Evolutionary conservation across 2,113 vertebrate species (phyloP), one percentile per base, ranked within the genome.

Genomic region (Sturnus vulgaris): DNA sequence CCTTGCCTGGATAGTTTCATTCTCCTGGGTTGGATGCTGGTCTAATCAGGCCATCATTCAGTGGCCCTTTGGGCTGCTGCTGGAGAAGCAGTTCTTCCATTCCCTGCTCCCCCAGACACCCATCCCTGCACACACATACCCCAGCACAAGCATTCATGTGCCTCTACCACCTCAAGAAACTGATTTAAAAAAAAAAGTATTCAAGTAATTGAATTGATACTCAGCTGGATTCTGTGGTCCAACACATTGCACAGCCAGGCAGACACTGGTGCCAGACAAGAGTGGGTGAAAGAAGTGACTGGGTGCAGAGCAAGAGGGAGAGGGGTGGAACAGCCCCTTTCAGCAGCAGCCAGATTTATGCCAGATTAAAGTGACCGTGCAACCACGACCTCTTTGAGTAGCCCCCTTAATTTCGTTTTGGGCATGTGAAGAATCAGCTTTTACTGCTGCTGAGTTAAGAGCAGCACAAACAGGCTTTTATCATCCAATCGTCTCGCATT

Each of bases 341-440:
- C 95, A 95, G 94, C 92, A 92, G 94, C 90, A 73, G 92, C 88
- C 96, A 92, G 86, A 92, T 77, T 93, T 70, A 88, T 39, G 82
- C 95, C 88, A 94, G 86, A 90, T 92, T 94, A 92, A 96, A 97
- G 95, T 86, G 88, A 86, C 93, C 39, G 0, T 93, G 94, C 40
- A 96, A 95, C 94, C 95, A 94, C 52, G 68, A 27, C 42, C 92
- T 88, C 94, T 90, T 92, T 92, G 90, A 94, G 85, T 13, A 94
- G 85, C 72, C 92, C 82, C 88, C 91, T 96, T 88, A 90, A 96
- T 94, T 95, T 97, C 93, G 83, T 55, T 92, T 86, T 88, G 93
- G 90, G 88, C 88, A 84, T 9, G 57, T 53, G 90, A 94, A 92
- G 92, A 95, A 96, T 95, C 80, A 83, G 72, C 82, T 68, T 78